Evolutionary conservation across 2,888 invertebrate species (phyloP).

Genomic region (Alitta virens): DNA sequence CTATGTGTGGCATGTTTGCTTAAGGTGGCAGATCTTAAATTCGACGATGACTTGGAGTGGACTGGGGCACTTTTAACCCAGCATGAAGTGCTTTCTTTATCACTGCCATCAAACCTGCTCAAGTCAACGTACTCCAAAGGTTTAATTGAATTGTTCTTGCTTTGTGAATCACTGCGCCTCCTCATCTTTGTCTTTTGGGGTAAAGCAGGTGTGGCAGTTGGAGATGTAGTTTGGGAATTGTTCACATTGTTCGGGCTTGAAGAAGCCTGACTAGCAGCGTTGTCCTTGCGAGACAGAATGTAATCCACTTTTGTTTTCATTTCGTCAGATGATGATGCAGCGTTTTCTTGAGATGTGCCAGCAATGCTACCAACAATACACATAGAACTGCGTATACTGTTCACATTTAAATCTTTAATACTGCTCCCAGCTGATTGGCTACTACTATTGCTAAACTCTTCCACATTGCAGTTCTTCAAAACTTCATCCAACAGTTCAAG

Average conservation of each 20-base stretch:
- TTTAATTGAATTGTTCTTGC: constrained; percentile 12
- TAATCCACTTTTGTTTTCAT: too few relatives aligned
- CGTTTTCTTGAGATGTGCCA: neutral
- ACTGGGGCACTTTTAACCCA: neutral
- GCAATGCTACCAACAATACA: constrained; percentile 7
- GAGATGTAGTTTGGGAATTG: too few relatives aligned
- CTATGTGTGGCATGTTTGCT: too few relatives aligned
- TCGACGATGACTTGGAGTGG: too few relatives aligned
- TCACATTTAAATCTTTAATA: constrained; percentile 5
- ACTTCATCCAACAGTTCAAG: constrained; percentile 13
- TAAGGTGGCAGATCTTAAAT: too few relatives aligned
- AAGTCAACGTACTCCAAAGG: constrained; percentile 26
- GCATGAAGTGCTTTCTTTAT: constrained; percentile 9
- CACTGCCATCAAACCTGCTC: constrained; percentile 21
- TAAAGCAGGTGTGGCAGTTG: too few relatives aligned
- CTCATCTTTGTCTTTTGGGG: too few relatives aligned
- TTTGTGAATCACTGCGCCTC: neutral
- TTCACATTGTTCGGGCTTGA: too few relatives aligned
- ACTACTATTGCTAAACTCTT: constrained; percentile 11
- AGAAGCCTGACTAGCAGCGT: too few relatives aligned
- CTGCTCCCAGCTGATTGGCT: constrained; percentile 10
- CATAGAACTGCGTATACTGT: constrained; percentile 11
- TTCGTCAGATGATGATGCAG: neutral
- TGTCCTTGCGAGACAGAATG: too few relatives aligned
- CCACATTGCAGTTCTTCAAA: constrained; percentile 6